Percentiles rank a stretch among this genome's conserved stretches.
Evolutionary conservation across 2,113 vertebrate species (phyloP).

Genomic region (Albula goreensis): DNA sequence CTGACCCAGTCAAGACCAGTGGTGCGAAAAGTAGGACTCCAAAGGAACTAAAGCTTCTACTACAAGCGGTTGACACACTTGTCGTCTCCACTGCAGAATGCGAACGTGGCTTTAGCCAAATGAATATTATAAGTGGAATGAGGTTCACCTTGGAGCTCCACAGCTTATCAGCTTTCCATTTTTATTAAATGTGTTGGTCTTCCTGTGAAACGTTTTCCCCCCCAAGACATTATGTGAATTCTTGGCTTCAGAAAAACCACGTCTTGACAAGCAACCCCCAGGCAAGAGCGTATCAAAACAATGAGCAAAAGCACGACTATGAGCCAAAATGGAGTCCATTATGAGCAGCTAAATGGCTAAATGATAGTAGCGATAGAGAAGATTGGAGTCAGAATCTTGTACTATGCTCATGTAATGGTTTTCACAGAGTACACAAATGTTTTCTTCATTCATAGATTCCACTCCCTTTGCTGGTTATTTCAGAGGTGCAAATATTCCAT

Average conservation of each 20-base stretch:
- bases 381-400: too few species aligned
- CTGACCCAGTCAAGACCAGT: not conserved
- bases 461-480: too few species aligned
- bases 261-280: not conserved
- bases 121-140: not conserved
- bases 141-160: not conserved
- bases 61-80: not conserved
- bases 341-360: not conserved
- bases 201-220: not conserved
- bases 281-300: too few species aligned
- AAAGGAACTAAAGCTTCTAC: not conserved
- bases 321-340: not conserved
- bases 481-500: too few species aligned
- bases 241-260: not conserved
- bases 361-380: too few species aligned
- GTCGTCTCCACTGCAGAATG: not conserved
- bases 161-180: not conserved
- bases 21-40: not conserved
- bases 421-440: too few species aligned
- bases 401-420: too few species aligned
- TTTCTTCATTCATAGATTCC: too few species aligned
- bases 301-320: too few species aligned
- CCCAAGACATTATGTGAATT: not conserved
- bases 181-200: not conserved
- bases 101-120: too few species aligned